Evolutionary conservation across 2,888 invertebrate species (phyloP), one percentile per base, ranked within the genome.

Genomic region (Thereva nobilitata): DNA sequence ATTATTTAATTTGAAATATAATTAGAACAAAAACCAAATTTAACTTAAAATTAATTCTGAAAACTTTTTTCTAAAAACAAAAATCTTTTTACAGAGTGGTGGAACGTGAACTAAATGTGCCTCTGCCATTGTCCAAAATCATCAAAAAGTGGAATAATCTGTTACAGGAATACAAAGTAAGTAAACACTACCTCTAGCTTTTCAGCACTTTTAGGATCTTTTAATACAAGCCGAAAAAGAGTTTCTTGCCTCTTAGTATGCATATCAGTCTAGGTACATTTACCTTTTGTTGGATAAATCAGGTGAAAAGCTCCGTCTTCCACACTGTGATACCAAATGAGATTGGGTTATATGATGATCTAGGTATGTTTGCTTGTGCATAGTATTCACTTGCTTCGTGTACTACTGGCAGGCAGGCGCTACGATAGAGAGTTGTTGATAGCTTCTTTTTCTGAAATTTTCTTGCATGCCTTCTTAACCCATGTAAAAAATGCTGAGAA

Each of bases 131-230:
- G 61, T 81, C 81, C 41, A 81, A 81, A 74, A 81, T 81, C 69
- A 81, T 81, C 69, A 81, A 81, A 72, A 81, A 81, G 75, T 81
- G 81, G 81, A 81, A 81, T 74, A 81, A 81, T 74, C 74, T 81
- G 63, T 72, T 81, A 70, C 81, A 81, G 75, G 81, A 81, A 73
- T 81, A 81, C 74, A 81, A 81, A 73, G 77, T 78, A 71, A 74
- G 71, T 70, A 42, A 47, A 6, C 7, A 12, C 6, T 7, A 52
- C 8, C 7, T 6, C 5, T 2, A 34, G 7, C 7, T 34, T 34
- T 42, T 42, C 42, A 23, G 23, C 23, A 23, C 23, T 23, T 23
- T 23, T 23, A 23, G 23, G 23, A 23, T 23, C 23, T 23, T 23
- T 23, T 23, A 23, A 1, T 23, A 23, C 23, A 61, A 23, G 50